Evolutionary conservation across 2,797 vertebrate genomes (phyloP), one percentile per base, ranked within the genome.

Genomic region (Cottoperca gobio): DNA sequence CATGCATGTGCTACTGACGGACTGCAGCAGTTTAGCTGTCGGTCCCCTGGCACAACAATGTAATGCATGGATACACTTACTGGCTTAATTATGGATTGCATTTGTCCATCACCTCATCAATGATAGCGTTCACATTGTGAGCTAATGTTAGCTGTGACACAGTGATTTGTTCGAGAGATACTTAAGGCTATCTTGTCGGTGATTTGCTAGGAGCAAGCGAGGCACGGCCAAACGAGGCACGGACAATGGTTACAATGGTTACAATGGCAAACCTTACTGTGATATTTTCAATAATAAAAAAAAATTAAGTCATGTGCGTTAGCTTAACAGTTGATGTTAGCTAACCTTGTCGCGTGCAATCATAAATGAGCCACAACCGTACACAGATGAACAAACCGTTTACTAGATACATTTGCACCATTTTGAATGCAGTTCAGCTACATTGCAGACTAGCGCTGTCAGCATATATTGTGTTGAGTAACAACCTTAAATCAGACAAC

Each of bases 241-340:
- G 0, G 3, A 2, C 4, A 17, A 4, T 3, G 13, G 8, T 46
- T 17, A 48, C 46, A 33, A 33, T 33, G 31, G 21, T 12, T 23
- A 26, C 42, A 19, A 2, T 3, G 6, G 10, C 28, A 49, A 33
- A 42, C 7, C 6, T 16, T 1, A 3, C 2, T 3, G 11, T 6
- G 17, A 21, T n/a, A 3, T 48, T 9, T 26, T 2, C 5, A 24
- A 4, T 12, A 19, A 57, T 11, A 24, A 19, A 26, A 5, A 19
- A 23, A 23, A 48, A 33, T 39, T 2, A 21, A 63, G 42, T 46
- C 42, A 35, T 16, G 23, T 19, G 43, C n/a, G 45, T 57, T 77
- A 87, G 76, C 82, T 78, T 45, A 39, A 46, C 55, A 39, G 11
- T 52, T 68, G 73, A 63, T 66, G 9, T 52, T 74, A 78, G 72